phyloP scores from a whole-genome alignment of 2,888 invertebrate genomes.

The Limnephilus auricula region DNA sequence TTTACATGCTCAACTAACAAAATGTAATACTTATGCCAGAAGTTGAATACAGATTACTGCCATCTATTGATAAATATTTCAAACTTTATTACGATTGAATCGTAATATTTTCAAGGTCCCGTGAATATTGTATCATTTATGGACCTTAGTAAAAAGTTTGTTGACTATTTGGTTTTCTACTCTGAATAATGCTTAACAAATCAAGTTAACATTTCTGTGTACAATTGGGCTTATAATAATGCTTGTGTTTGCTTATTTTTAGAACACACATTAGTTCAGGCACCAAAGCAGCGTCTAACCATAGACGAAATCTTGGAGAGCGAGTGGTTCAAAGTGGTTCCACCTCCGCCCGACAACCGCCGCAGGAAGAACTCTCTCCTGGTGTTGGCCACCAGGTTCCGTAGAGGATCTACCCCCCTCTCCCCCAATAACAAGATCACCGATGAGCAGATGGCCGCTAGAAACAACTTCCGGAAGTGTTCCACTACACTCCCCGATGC shows the following conservation, averaged over 20 bases:
- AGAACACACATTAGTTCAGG: slow-evolving; percentile 76
- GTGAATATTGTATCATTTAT: neutral
- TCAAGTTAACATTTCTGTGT: neutral
- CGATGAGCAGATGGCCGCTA: slow-evolving; percentile 63
- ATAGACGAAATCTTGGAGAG: slow-evolving; percentile 75
- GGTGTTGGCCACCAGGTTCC: slow-evolving; percentile 64
- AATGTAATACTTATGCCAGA: neutral
- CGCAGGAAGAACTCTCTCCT: slow-evolving; percentile 65
- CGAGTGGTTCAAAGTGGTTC: slow-evolving; percentile 77
- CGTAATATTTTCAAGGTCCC: neutral
- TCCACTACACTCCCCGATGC: slow-evolving; percentile 63
- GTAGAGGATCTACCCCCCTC: slow-evolving; percentile 72
- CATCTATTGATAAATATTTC: neutral
- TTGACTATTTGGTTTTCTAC: neutral
- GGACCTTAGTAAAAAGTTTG: neutral
- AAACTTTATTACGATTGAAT: neutral
- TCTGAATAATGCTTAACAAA: neutral
- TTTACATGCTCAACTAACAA: neutral
- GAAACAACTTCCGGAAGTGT: slow-evolving; percentile 67
- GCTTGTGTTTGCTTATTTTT: slow-evolving; percentile 36
- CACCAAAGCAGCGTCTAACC: slow-evolving; percentile 74
- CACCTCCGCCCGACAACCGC: slow-evolving; percentile 63
- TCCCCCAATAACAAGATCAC: slow-evolving; percentile 66
- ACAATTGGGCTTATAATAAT: neutral
- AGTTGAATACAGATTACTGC: neutral